Conservation (phyloP, 1,140 invertebrate genomes). For the Scaptomyza hsui region DNA sequence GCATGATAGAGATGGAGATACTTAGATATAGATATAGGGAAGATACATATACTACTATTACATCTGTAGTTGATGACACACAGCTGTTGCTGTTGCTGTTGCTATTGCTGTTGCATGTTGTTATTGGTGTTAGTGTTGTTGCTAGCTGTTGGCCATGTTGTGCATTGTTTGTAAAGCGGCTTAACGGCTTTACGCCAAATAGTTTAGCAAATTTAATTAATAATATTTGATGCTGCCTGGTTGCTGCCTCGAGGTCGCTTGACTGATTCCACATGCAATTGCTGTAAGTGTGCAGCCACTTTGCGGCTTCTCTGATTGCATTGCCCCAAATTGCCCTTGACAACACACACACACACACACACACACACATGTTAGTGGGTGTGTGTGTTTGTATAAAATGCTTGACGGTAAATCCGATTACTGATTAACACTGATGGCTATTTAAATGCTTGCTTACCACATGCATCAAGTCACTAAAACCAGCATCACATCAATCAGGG, state of each 20-base stretch:
- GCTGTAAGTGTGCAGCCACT: slow-evolving; percentile 7
- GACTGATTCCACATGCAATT: background rate
- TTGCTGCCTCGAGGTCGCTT: slow-evolving; percentile 17
- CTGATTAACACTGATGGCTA: slow-evolving; percentile 15
- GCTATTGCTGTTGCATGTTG: slow-evolving; percentile 9
- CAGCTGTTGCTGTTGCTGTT: slow-evolving; percentile 9
- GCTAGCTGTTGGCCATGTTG: slow-evolving; percentile 30
- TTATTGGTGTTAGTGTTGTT: background rate
- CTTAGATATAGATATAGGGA: background rate
- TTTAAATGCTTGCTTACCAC: slow-evolving; percentile 5
- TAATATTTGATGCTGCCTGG: slow-evolving; percentile 57
- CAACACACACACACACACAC: background rate
- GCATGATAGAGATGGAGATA: slow-evolving; percentile 1
- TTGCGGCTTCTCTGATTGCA: slow-evolving; percentile 5
- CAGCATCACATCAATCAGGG: background rate
- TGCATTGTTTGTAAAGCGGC: slow-evolving; percentile 28
- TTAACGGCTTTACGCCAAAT: slow-evolving; percentile 45
- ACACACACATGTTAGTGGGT: background rate
- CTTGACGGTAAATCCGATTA: slow-evolving; percentile 7
- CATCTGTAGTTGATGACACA: slow-evolving; percentile 13
- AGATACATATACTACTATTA: background rate
- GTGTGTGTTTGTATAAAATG: background rate
- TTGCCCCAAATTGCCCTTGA: background rate
- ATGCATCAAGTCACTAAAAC: slow-evolving; percentile 2
- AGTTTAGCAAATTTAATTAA: slow-evolving; percentile 75